Conservation (phyloP, 2,888 invertebrate species). For the Trilocha varians region DNA sequence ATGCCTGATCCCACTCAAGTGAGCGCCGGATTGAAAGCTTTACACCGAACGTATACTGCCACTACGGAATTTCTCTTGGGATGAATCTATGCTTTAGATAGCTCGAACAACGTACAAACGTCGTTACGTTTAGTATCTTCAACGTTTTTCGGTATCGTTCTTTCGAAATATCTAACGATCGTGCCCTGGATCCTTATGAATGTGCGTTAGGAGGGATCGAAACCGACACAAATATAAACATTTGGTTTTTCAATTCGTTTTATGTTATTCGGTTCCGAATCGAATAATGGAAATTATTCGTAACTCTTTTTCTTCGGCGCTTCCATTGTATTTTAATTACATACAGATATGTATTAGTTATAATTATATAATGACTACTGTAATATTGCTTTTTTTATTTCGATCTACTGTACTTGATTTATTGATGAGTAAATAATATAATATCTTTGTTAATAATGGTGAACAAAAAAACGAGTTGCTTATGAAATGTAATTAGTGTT, state of each 20-base stretch:
- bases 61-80: slow-evolving; percentile 35
- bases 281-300: too few species aligned
- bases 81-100: slow-evolving; percentile 36
- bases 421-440: too few species aligned
- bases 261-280: slow-evolving; percentile 8
- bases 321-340: too few species aligned
- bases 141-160: slow-evolving; percentile 18
- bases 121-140: slow-evolving; percentile 28
- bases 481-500: too few species aligned
- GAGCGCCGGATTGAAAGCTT: slow-evolving; percentile 31
- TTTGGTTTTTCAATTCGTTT: slow-evolving; percentile 11
- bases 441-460: too few species aligned
- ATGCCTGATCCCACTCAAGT: slow-evolving; percentile 24
- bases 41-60: slow-evolving; percentile 26
- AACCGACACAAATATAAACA: slow-evolving; percentile 12
- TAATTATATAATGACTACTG: too few species aligned
- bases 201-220: slow-evolving; percentile 11
- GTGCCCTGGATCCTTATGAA: slow-evolving; percentile 18
- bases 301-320: background rate
- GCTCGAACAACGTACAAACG: slow-evolving; percentile 32
- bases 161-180: slow-evolving; percentile 25
- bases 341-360: too few species aligned
- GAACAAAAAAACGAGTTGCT: too few species aligned
- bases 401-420: too few species aligned
- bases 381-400: too few species aligned